Evolutionary conservation across 2,888 invertebrate genomes (phyloP), one percentile per base, ranked within the genome.

Genomic region (Flexamia atlantica): DNA sequence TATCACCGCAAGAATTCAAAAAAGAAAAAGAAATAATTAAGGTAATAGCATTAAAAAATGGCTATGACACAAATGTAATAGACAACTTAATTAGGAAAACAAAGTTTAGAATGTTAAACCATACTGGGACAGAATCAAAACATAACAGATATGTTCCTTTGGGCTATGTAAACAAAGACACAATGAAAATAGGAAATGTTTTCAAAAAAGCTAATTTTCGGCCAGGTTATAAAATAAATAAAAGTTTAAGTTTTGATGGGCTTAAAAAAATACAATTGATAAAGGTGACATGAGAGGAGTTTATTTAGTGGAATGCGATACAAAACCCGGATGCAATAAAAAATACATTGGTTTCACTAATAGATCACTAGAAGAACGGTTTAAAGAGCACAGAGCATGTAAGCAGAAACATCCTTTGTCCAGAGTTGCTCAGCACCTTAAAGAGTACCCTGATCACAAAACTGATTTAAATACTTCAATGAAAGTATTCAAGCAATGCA

Each of bases 161-260:
- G 20, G 53, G 9, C 20, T 53, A 53, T 53, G 53, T 53, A 53
- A 53, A 53, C 23, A 10, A 53, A 23, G 3, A 23, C 23, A 23
- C 23, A 3, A 23, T 23, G 23, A 7, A 23, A 20, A 53, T 53
- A 1, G 53, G 53, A 2, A 20, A 53, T 23, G 53, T 2, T 53
- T 53, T 53, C 23, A 23, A 10, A 3, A 53, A 53, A 53, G 20
- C 14, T 20, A 7, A 2, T 7, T 5, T 53, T 23, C 5, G 5
- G 23, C 20, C 53, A 53, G 53, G 53, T 23, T 53, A 53, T 53
- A 53, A 53, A 53, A 53, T 53, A 53, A 53, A 53, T 23, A 53
- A 53, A 53, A 23, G 53, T 20, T 53, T 53, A 10, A 53, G 10
- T 7, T 53, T 20, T 23, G 23, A n/a, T 23, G 23, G 23, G 7